Evolutionary conservation across 2,888 invertebrate species (phyloP), one percentile per base, ranked within the genome.

Genomic region (Petrolisthes cinctipes): DNA sequence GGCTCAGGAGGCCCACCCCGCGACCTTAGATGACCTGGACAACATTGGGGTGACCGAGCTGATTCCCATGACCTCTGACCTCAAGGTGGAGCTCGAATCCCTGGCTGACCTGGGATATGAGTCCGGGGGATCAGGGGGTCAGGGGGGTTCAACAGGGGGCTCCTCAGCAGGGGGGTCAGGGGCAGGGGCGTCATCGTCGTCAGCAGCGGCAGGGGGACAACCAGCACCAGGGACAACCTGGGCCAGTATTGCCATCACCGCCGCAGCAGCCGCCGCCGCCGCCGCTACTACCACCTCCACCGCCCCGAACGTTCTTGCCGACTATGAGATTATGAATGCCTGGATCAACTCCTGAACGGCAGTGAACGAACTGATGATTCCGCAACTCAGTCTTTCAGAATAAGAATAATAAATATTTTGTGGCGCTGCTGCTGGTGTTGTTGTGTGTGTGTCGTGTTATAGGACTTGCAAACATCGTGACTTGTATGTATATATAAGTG

Each of bases 41-140:
- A 90, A 90, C 57, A 90, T 90, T 66, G 90, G 90, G 53, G 90
- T 90, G 76, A 90, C 90, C 51, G 90, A 90, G 71, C 75, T 90
- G 61, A 89, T 90, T 80, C 90, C 90, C 51, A 86, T 90, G 86
- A 89, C 85, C 68, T 89, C 90, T 17, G 90, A 90, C 23, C 85
- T 90, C 51, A 89, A 89, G 79, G 90, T 90, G 71, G 89, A 89
- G 80, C 66, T 90, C 56, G 90, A 88, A 57, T 87, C 89, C 37
- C 73, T 90, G 76, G 87, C 85, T 53, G 89, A 89, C 78, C 83
- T 89, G 17, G 87, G 85, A 56, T 89, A 89, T 75, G 86, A 89
- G 80, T 88, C 87, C 0, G 83, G 81, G 1, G 87, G 87, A 20
- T 88, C 87, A 17, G 83, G 17, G 20, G 56, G 23, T 9, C 56